A percentile compares a stretch with the other conserved stretches of the same genome.
Conservation (phyloP, 2,888 invertebrate species). For the Eulithis prunata region DNA sequence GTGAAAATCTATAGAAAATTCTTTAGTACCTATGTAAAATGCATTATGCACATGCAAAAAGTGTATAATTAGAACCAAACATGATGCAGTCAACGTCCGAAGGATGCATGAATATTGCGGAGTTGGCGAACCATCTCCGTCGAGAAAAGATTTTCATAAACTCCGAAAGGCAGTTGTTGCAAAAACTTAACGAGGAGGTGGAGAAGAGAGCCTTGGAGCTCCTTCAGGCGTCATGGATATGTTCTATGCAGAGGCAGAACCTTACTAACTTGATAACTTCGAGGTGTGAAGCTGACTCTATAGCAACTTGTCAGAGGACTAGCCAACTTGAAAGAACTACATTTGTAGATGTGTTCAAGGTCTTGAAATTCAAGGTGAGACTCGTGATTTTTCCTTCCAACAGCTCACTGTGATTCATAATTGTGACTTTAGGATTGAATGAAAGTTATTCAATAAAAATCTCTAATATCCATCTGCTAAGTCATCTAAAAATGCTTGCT, state of each 20-base stretch:
- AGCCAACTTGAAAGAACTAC: constrained; percentile 75
- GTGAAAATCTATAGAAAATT: constrained; percentile 52
- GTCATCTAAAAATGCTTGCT: too few relatives aligned
- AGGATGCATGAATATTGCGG: constrained; percentile 79
- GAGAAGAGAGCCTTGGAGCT: constrained; percentile 82
- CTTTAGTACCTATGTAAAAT: constrained; percentile 45
- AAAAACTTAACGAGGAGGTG: constrained; percentile 90
- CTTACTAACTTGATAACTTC: constrained; percentile 90
- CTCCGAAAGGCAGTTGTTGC: constrained; percentile 92
- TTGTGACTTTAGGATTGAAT: neutral
- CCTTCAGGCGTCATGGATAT: constrained; percentile 93
- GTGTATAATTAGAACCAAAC: constrained; percentile 51
- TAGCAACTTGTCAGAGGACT: constrained; percentile 88
- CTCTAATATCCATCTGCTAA: neutral
- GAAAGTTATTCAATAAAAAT: neutral
- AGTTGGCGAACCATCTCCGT: constrained; percentile 86
- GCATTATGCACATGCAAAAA: constrained; percentile 52
- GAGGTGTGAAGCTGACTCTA: constrained; percentile 89
- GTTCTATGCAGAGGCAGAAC: constrained; percentile 93
- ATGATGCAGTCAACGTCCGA: constrained; percentile 81
- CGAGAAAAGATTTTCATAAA: constrained; percentile 94
- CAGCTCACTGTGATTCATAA: neutral
- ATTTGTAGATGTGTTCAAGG: constrained; percentile 93
- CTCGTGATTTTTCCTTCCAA: constrained; percentile 8
- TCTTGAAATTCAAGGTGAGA: constrained; percentile 91